Base-by-base conservation (phyloP, 2,113 vertebrate genomes). In the Ctenodactylus gundi region DNA sequence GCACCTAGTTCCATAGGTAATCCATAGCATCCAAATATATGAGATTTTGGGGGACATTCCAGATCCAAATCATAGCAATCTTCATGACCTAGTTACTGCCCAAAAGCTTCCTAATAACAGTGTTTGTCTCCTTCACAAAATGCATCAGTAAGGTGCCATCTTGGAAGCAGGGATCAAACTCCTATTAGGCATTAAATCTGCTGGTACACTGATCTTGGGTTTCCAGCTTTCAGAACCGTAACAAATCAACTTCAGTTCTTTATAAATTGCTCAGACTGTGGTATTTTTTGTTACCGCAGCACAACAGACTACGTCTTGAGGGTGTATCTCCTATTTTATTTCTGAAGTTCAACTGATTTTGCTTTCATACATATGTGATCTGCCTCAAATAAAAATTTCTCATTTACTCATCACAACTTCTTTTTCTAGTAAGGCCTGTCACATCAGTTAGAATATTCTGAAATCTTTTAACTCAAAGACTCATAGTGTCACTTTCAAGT, bases 371-470 rank as follows among this genome's bases (percentile, higher is more conserved):
- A 64, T 53, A 75, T 82, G 55, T 76, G 29, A 81, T 80, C 20
- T 51, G 0, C 57, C 60, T 68, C 67, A 82, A 84, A 36, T 84
- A 80, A 39, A 55, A 18, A 64, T 81, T 72, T 81, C 67, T 57
- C 41, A 65, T 75, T 64, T 83, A 86, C 60, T 91, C 78, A 39
- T 84, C 64, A 27, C 31, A 20, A 36, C 53, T 75, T 88, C 49
- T 72, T 68, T 89, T 94, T 95, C 91, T 80, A 87, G 75, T 68
- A 91, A 93, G 83, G 72, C n/a, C 53, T 92, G 46, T 83, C 64
- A 51, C 58, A 39, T 75, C 46, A 67, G 75, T 57, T 80, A 80
- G 67, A 91, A 80, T 49, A 57, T 49, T 75, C 72, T n/a, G 58
- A 73, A 75, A 65, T 51, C 36, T 57, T 83, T 60, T 57, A 76